Percentiles rank a stretch among this genome's conserved stretches.
Evolutionary conservation across 2,888 invertebrate genomes (phyloP).

Genomic region (Fissipunctia ypsillon): DNA sequence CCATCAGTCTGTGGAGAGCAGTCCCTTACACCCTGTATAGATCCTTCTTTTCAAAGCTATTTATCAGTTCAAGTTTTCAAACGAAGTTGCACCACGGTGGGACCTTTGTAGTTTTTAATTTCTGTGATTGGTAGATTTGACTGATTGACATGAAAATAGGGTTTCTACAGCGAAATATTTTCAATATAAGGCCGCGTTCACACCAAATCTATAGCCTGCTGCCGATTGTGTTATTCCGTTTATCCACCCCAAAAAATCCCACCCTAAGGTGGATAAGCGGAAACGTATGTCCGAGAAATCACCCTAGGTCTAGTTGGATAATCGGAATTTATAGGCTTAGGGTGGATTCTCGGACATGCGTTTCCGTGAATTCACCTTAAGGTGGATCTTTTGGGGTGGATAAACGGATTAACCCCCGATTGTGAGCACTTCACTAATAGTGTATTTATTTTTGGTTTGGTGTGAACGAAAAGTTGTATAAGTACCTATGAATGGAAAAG

Average conservation of each 20-base stretch:
- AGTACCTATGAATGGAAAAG: background rate
- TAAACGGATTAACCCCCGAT: too few species aligned
- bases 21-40: too few species aligned
- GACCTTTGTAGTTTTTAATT: background rate
- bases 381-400: too few species aligned
- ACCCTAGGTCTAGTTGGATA: too few species aligned
- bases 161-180: slow-evolving; percentile 1
- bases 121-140: slow-evolving; percentile 21
- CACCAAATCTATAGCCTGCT: background rate
- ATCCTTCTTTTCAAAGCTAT: background rate
- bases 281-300: too few species aligned
- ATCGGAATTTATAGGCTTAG: too few species aligned
- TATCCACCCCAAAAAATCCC: too few species aligned
- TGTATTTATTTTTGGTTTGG: background rate
- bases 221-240: too few species aligned
- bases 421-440: background rate
- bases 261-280: too few species aligned
- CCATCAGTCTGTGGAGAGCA: too few species aligned
- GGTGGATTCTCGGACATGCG: too few species aligned
- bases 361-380: too few species aligned
- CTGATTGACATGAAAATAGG: slow-evolving; percentile 6
- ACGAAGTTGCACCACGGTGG: background rate
- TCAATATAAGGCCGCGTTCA: background rate
- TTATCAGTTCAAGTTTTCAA: background rate
- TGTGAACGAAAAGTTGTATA: background rate